These are phyloP conservation scores for Hepsetus odoe DNA, from an alignment of 2,113 vertebrate species.

Conservation along the genomic window DNA sequence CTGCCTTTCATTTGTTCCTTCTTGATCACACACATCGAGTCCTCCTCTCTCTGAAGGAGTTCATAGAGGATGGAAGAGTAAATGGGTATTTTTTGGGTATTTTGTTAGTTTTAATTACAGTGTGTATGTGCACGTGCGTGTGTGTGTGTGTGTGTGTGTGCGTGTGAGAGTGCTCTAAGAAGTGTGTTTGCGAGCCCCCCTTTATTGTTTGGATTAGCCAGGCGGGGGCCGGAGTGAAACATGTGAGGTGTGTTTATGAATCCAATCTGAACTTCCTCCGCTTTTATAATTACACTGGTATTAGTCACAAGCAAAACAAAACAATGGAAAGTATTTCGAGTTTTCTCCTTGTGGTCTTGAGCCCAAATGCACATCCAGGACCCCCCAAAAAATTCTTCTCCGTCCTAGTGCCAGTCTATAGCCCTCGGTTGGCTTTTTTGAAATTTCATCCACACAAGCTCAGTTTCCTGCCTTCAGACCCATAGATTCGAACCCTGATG, in stretches of 20 bases:
- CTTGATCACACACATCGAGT: neutral
- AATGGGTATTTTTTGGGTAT: neutral
- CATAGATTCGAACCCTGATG: neutral
- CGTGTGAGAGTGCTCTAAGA: constrained; percentile 5
- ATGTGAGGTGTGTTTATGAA: constrained; percentile 67
- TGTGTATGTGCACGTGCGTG: constrained; percentile 14
- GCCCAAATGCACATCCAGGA: neutral
- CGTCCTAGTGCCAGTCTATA: neutral
- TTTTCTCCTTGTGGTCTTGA: constrained; percentile 16
- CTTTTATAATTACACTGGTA: constrained; percentile 67
- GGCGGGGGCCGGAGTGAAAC: constrained; percentile 47
- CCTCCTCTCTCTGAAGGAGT: constrained; percentile 4
- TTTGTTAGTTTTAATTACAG: neutral
- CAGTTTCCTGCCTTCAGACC: neutral
- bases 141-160: constrained; percentile 24
- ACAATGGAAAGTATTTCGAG: constrained; percentile 70
- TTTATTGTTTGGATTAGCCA: constrained; percentile 54
- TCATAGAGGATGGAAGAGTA: constrained; percentile 6
- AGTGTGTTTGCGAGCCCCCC: neutral
- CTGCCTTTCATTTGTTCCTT: neutral
- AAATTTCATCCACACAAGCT: constrained; percentile 10
- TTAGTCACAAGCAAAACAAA: constrained; percentile 77
- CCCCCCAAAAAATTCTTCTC: neutral
- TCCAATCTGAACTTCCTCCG: constrained; percentile 72
- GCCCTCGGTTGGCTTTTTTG: neutral